Conservation (phyloP, 2,888 invertebrate genomes). For the Epinotia nisella region DNA sequence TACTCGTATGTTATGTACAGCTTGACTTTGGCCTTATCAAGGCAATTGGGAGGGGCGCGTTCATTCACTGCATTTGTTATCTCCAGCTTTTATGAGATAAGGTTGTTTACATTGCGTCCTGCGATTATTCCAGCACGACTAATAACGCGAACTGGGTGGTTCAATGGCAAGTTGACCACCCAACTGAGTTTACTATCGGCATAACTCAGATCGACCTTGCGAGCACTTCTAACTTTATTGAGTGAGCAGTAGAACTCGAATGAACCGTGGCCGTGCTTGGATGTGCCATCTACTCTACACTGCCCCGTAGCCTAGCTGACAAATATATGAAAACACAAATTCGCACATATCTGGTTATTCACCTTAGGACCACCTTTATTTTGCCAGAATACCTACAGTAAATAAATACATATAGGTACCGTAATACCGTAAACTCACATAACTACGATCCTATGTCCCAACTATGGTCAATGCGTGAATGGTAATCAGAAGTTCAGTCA, state of each 20-base stretch:
- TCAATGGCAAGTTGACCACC: neutral
- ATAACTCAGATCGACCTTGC: neutral
- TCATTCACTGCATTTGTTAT: constrained; percentile 43
- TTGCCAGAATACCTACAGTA: too few species aligned
- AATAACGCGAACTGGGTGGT: constrained; percentile 7
- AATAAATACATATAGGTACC: too few species aligned
- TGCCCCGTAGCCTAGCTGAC: too few species aligned
- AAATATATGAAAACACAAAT: too few species aligned
- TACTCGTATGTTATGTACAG: neutral
- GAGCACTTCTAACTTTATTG: neutral
- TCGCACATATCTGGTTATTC: too few species aligned
- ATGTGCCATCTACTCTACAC: neutral
- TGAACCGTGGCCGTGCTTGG: too few species aligned
- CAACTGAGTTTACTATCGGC: neutral
- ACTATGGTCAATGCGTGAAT: too few species aligned
- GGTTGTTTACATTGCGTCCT: constrained; percentile 31
- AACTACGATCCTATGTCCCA: too few species aligned
- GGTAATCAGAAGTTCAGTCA: too few species aligned
- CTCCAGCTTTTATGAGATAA: constrained; percentile 32
- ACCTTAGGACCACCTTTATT: too few species aligned
- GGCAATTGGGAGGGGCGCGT: constrained; percentile 36
- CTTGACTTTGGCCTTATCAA: constrained; percentile 39
- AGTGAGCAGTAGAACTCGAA: neutral
- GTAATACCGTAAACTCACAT: too few species aligned
- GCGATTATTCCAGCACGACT: constrained; percentile 3